Evolutionary conservation across 1,140 invertebrate genomes (phyloP), one percentile per base, ranked within the genome.

Genomic region (Bathynomus jamesi): DNA sequence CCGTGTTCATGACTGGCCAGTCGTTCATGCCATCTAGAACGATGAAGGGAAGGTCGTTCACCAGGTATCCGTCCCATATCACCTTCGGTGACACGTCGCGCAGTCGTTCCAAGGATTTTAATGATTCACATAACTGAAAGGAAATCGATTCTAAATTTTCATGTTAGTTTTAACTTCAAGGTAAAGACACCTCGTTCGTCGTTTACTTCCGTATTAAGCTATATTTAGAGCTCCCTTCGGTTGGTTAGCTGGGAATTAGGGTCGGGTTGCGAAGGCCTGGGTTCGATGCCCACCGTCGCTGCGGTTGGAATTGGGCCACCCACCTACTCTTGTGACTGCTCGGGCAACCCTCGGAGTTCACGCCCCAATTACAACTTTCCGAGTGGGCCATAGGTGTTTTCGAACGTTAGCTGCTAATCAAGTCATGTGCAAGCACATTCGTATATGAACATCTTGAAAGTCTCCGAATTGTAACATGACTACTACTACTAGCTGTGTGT

Each of bases 21-120:
- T 87, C 86, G 30, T 86, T 84, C 83, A 89, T 87, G 0, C 87
- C 89, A 78, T 91, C 89, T 0, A 85, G 86, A 7, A 92, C 87
- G 46, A 91, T 88, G 0, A 90, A 87, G 2, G 90, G 90, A 8
- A 87, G 85, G 65, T 91, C 89, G 28, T 87, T 82, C 53, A 86
- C 85, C 0, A 91, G 81, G 78, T 89, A 89, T 72, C 88, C 85
- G 67, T 90, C 87, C 64, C 89, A 85, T 0, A 91, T 83, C 63
- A 85, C 84, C 65, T 86, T 85, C 79, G 88, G 87, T 61, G 82
- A 84, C 0, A 89, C 85, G 72, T 89, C 86, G 0, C 86, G 85
- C 65, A 90, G 79, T 29, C 87, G 85, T 70, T 86, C 85, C 24
- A 91, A 85, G 10, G 83, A 84, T 79, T 86, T 85, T 30, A 88